Conservation (phyloP, 2,888 invertebrate species). For the Drosophila tanythrix region DNA sequence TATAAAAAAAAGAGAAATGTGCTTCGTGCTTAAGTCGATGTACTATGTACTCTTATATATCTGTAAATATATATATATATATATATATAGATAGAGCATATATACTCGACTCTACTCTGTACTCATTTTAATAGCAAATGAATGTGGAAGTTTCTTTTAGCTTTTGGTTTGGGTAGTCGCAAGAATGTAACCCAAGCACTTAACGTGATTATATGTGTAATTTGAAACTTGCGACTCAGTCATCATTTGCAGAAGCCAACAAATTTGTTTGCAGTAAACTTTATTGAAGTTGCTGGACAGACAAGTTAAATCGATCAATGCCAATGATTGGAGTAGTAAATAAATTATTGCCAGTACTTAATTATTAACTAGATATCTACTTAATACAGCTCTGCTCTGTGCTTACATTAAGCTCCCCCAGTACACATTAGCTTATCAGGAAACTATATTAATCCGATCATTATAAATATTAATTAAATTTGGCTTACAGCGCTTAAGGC, state of each 20-base stretch:
- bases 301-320: slow-evolving; percentile 1
- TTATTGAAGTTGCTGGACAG: slow-evolving; percentile 2
- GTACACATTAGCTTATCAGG: background rate
- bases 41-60: slow-evolving; percentile 13
- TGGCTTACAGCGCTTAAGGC: background rate
- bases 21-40: slow-evolving; percentile 31
- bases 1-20: slow-evolving; percentile 25
- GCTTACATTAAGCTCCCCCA: background rate
- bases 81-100: background rate
- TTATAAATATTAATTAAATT: slow-evolving; percentile 44
- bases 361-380: background rate
- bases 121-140: slow-evolving; percentile 56
- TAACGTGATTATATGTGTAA: slow-evolving; percentile 37
- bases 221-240: slow-evolving; percentile 5
- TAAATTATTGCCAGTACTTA: background rate
- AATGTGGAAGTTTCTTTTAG: slow-evolving; percentile 42
- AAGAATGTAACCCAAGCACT: slow-evolving; percentile 31
- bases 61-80: background rate
- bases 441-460: slow-evolving; percentile 20
- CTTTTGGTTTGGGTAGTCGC: slow-evolving; percentile 24
- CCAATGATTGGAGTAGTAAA: background rate
- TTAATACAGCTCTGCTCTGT: too few species aligned
- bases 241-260: slow-evolving; percentile 9
- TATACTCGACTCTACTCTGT: slow-evolving; percentile 2
- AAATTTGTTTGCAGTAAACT: slow-evolving; percentile 9